Percentiles rank a stretch among this genome's conserved stretches.
phyloP scores from a whole-genome alignment of 2,888 invertebrate genomes.

The Rhopalosiphum nymphaeae region DNA sequence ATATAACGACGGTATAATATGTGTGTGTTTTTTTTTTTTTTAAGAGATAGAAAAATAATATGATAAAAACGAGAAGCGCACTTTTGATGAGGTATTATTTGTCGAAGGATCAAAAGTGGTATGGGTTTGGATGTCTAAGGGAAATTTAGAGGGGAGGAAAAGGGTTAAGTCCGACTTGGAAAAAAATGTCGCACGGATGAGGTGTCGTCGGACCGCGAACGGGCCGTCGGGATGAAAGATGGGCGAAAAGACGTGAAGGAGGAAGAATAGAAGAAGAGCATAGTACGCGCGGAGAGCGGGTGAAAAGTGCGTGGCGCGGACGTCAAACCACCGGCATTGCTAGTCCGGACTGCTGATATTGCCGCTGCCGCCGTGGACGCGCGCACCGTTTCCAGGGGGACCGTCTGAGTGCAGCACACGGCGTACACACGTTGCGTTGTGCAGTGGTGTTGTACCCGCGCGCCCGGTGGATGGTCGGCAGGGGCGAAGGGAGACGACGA shows the following conservation, averaged over 20 bases:
- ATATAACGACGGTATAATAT: neutral
- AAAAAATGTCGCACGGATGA: slow-evolving; percentile 22
- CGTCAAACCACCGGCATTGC: slow-evolving; percentile 65
- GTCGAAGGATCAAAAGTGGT: neutral
- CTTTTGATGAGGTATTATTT: neutral
- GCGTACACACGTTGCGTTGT: slow-evolving; percentile 51
- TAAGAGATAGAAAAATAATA: neutral
- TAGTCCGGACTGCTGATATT: slow-evolving; percentile 62
- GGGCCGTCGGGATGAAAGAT: slow-evolving; percentile 39
- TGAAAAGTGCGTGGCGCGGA: slow-evolving; percentile 62
- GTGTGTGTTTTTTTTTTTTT: no score
- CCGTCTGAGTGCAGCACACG: slow-evolving; percentile 66
- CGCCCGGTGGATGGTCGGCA: neutral
- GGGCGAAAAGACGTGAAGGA: slow-evolving; percentile 63
- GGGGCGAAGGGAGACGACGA: neutral
- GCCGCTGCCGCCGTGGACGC: slow-evolving; percentile 53
- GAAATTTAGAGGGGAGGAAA: neutral
- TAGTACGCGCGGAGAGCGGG: slow-evolving; percentile 64
- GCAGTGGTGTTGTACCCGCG: neutral
- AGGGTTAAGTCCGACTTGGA: slow-evolving; percentile 35
- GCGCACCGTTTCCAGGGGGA: slow-evolving; percentile 62
- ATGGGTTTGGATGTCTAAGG: neutral
- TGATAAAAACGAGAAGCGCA: slow-evolving; percentile 20
- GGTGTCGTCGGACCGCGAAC: slow-evolving; percentile 18
- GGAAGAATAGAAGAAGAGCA: slow-evolving; percentile 64